Evolutionary conservation across 1,140 invertebrate genomes (phyloP).

Genomic region (Micrasema minimum): DNA sequence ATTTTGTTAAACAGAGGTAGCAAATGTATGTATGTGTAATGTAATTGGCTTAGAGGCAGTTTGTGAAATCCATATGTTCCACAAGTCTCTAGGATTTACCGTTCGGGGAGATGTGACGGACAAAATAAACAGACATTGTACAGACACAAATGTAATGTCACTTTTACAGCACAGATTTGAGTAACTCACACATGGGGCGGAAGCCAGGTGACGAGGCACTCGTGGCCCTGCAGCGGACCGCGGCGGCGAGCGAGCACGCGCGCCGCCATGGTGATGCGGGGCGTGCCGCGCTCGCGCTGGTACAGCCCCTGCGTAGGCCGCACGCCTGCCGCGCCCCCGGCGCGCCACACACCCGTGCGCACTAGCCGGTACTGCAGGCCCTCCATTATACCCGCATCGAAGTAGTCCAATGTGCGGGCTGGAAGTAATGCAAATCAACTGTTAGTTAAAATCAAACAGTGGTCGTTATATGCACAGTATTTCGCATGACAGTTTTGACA

Average conservation of each 20-base stretch:
- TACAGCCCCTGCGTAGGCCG: slow-evolving; percentile 61
- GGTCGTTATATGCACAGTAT: too few relatives aligned
- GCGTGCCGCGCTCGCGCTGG: slow-evolving; percentile 34
- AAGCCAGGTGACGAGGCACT: slow-evolving; percentile 74
- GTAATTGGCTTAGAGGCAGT: too few relatives aligned
- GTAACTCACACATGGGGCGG: slow-evolving; percentile 76
- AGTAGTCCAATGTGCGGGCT: slow-evolving; percentile 88
- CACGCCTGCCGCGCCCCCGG: slow-evolving; percentile 62
- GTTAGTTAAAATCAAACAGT: background rate
- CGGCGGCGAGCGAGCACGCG: slow-evolving; percentile 73
- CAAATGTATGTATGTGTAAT: too few relatives aligned
- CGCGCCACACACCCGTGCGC: slow-evolving; percentile 67
- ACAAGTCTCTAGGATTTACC: too few relatives aligned
- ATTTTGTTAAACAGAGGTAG: too few relatives aligned
- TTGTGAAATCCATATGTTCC: too few relatives aligned
- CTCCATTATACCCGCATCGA: slow-evolving; percentile 89
- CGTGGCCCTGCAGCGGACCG: slow-evolving; percentile 68
- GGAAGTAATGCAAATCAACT: slow-evolving; percentile 48
- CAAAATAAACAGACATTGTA: too few relatives aligned
- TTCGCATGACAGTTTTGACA: too few relatives aligned
- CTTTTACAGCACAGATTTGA: background rate
- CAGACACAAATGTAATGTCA: slow-evolving; percentile 6
- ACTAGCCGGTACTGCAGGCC: slow-evolving; percentile 79
- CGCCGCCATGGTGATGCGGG: slow-evolving; percentile 71
- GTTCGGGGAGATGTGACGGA: too few relatives aligned